Percentiles rank a stretch among this genome's conserved stretches.
Evolutionary conservation across 2,797 vertebrate genomes (phyloP).

Genomic region (Melanotaenia trifasciata): DNA sequence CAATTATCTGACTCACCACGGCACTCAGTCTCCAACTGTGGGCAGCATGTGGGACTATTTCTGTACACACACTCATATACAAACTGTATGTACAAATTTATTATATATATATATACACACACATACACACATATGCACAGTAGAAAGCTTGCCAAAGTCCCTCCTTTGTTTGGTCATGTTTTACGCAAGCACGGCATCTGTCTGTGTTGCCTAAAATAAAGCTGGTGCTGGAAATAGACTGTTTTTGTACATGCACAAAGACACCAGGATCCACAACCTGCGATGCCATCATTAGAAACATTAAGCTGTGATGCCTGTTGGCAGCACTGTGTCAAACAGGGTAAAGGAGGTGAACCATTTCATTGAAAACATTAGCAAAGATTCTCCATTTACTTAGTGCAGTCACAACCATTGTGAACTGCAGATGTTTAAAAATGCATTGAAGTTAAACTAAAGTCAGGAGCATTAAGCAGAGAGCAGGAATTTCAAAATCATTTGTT

Average conservation of each 20-base stretch:
- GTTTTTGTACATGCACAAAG: constrained; percentile 17
- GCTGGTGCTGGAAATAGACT: constrained; percentile 66
- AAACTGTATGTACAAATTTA: background rate
- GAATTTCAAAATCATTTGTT: constrained; percentile 12
- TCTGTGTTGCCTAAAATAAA: constrained; percentile 69
- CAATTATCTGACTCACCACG: constrained; percentile 82
- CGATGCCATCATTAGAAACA: constrained; percentile 66
- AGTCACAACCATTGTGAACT: constrained; percentile 33
- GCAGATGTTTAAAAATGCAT: constrained; percentile 33
- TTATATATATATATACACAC: background rate
- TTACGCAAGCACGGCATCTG: constrained; percentile 77
- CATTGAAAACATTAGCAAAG: constrained; percentile 55
- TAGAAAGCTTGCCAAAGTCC: constrained; percentile 16
- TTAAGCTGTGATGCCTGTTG: constrained; percentile 64
- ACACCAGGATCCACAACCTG: constrained; percentile 58
- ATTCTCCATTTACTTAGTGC: constrained; percentile 37
- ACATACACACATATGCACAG: background rate
- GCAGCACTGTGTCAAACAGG: constrained; percentile 51
- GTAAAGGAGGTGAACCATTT: constrained; percentile 54
- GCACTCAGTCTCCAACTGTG: constrained; percentile 70
- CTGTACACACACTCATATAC: constrained; percentile 6
- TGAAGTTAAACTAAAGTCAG: constrained; percentile 33
- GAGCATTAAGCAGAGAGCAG: constrained; percentile 25
- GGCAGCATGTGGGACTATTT: constrained; percentile 56
- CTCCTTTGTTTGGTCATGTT: constrained; percentile 57